Conservation (phyloP, 2,113 vertebrate species). For the Mystacornis crossleyi region DNA sequence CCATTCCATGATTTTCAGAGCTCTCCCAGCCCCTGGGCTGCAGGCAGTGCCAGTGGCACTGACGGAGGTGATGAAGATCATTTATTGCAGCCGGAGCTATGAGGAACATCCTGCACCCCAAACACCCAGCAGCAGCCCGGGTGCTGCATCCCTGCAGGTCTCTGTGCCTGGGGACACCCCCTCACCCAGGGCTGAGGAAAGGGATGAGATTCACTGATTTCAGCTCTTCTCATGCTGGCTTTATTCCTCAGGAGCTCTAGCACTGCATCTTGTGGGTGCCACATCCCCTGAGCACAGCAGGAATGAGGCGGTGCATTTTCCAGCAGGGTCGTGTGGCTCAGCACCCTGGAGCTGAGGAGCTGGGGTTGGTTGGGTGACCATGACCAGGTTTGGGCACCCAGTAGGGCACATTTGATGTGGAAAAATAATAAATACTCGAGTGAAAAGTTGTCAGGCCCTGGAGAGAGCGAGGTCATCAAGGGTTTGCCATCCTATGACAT, state of each 20-base stretch:
- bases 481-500: not conserved
- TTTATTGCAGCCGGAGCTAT: not conserved
- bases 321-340: rapidly evolving
- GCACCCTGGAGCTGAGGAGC: rapidly evolving
- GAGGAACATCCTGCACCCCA: not conserved
- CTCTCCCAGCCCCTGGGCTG: not conserved
- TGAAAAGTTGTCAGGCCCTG: not conserved
- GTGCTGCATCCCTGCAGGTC: not conserved
- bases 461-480: not conserved
- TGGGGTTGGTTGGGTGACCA: not conserved
- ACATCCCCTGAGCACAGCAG: not conserved
- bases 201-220: not conserved
- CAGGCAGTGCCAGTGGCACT: not conserved
- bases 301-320: not conserved
- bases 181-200: not conserved
- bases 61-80: not conserved
- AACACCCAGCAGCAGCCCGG: not conserved
- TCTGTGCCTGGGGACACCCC: not conserved
- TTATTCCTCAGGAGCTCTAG: not conserved
- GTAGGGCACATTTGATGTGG: rapidly evolving
- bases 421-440: not conserved
- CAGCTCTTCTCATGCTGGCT: not conserved
- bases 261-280: not conserved
- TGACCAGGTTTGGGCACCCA: not conserved
- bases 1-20: not conserved